Conservation (phyloP, 2,888 invertebrate species). For the Phymatocera aterrima region DNA sequence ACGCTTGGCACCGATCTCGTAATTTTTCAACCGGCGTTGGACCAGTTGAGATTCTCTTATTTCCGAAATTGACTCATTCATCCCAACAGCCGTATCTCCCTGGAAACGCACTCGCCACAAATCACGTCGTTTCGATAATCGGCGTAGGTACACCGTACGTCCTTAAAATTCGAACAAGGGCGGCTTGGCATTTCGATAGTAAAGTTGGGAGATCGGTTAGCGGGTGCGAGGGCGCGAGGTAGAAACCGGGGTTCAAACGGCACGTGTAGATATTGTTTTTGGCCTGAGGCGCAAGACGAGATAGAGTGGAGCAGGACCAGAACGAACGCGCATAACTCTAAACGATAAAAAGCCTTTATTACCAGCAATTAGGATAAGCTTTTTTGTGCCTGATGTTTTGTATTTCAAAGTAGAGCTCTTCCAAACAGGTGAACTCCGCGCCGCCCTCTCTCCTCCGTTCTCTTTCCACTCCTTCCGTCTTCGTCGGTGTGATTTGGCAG, state of each 20-base stretch:
- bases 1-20: not conserved
- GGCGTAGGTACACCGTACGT: no score
- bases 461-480: not conserved
- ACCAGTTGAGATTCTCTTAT: not conserved
- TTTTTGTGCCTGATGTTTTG: not conserved
- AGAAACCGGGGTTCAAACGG: not conserved
- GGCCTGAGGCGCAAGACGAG: conserved; percentile 49
- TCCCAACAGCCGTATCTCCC: no score
- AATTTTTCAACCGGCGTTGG: not conserved
- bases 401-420: not conserved
- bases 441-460: not conserved
- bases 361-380: conserved; percentile 43
- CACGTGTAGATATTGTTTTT: conserved; percentile 51
- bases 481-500: not conserved
- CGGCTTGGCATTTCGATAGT: conserved; percentile 8
- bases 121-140: no score
- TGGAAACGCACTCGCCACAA: no score
- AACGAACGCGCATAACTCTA: conserved; percentile 38
- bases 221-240: conserved; percentile 1
- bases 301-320: conserved; percentile 22
- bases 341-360: conserved; percentile 41
- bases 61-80: no score
- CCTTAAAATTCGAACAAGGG: not conserved
- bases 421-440: not conserved
- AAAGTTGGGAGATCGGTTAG: not conserved